phyloP scores from a whole-genome alignment of 2,888 invertebrate species.

The Archaeoteleia sp. region DNA sequence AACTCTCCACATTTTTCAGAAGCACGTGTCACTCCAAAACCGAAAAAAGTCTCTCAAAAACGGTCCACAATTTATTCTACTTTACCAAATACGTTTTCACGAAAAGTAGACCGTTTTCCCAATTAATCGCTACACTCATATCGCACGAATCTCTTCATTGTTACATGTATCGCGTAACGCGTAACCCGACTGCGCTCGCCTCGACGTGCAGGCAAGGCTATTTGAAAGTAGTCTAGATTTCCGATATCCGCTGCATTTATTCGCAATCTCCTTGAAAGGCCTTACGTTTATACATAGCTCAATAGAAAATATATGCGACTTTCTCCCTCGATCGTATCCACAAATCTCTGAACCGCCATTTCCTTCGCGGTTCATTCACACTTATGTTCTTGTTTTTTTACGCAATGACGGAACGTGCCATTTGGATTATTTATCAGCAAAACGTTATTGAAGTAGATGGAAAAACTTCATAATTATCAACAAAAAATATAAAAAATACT shows the following conservation, averaged over 20 bases:
- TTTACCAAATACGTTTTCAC: too few species aligned
- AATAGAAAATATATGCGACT: constrained; percentile 59
- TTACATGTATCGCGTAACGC: constrained; percentile 18
- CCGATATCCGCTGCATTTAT: constrained; percentile 59
- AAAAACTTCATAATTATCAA: too few species aligned
- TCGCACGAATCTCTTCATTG: constrained; percentile 34
- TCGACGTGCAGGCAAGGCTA: constrained; percentile 59
- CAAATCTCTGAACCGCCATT: constrained; percentile 18
- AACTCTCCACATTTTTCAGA: too few species aligned
- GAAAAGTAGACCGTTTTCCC: too few species aligned
- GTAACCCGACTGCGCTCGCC: constrained; percentile 41
- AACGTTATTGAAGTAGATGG: too few species aligned
- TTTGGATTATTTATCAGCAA: too few species aligned
- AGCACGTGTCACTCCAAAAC: too few species aligned
- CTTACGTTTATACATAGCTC: constrained; percentile 34
- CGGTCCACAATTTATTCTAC: too few species aligned
- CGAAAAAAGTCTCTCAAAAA: too few species aligned
- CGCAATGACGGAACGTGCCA: too few species aligned
- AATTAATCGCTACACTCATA: background rate
- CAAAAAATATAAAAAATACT: too few species aligned
- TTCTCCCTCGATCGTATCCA: constrained; percentile 52
- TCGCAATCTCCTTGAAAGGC: constrained; percentile 60
- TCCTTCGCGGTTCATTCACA: constrained; percentile 37
- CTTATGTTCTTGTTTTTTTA: background rate
- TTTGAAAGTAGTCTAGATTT: constrained; percentile 67